phyloP scores from a whole-genome alignment of 2,113 vertebrate species.

The Ranitomeya imitator region DNA sequence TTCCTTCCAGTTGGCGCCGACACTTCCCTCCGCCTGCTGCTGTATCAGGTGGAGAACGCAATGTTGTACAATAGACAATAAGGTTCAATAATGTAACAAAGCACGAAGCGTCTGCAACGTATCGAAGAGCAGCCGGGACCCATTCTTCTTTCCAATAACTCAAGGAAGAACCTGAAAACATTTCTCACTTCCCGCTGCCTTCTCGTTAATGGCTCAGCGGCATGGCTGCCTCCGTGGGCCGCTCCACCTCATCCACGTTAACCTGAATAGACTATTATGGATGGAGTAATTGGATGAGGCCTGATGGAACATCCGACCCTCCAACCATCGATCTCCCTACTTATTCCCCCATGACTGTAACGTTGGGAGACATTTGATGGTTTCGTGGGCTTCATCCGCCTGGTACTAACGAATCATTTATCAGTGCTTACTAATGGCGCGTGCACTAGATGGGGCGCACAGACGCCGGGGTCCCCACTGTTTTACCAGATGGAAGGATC shows the following conservation, averaged over 20 bases:
- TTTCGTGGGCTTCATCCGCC: neutral
- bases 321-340: neutral
- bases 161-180: neutral
- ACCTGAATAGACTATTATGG: slow-evolving; percentile 38
- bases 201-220: neutral
- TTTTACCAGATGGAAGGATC: slow-evolving; percentile 38
- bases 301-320: neutral
- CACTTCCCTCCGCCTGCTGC: neutral
- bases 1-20: neutral
- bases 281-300: slow-evolving; percentile 22
- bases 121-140: neutral
- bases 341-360: neutral
- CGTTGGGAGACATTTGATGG: neutral
- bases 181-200: slow-evolving; percentile 23
- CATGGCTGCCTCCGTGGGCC: neutral
- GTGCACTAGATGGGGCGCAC: neutral
- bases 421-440: slow-evolving; percentile 42
- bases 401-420: slow-evolving; percentile 8
- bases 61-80: neutral
- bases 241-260: neutral
- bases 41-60: neutral
- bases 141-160: neutral
- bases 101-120: neutral
- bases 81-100: neutral
- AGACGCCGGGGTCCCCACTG: slow-evolving; percentile 4